A percentile compares a stretch with the other conserved stretches of the same genome.
Conservation (phyloP, 1,140 invertebrate species). For the Araneus ventricosus region DNA sequence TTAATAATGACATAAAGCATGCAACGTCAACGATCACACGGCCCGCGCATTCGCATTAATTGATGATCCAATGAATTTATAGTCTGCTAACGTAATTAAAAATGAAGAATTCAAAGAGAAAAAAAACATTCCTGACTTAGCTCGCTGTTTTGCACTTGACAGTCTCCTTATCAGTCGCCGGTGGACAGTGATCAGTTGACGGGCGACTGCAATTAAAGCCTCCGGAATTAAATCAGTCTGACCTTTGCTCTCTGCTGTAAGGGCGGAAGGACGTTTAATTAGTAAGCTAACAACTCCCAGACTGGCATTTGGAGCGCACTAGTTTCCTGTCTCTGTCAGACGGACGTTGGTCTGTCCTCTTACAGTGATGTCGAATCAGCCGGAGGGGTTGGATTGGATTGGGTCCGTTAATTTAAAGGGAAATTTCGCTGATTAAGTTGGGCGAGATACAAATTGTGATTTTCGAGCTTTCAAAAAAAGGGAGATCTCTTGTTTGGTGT, state of each 20-base stretch:
- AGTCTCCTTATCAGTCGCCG: constrained; percentile 31
- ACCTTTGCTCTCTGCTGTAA: constrained; percentile 44
- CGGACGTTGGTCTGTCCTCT: constrained; percentile 20
- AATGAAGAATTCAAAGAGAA: not conserved
- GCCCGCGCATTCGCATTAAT: constrained; percentile 11
- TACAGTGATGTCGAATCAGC: not conserved
- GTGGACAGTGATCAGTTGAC: constrained; percentile 60
- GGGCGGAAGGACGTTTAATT: constrained; percentile 69
- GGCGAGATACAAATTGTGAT: constrained; percentile 2
- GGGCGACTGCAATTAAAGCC: constrained; percentile 63
- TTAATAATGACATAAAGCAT: constrained; percentile 43
- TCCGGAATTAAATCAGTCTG: constrained; percentile 68
- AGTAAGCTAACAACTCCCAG: constrained; percentile 65
- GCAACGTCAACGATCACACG: constrained; percentile 16
- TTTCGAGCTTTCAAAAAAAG: not conserved
- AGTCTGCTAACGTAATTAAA: constrained; percentile 45
- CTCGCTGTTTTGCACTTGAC: not conserved
- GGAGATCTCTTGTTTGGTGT: not conserved
- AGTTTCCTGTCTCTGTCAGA: constrained; percentile 42
- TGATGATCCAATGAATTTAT: constrained; percentile 43
- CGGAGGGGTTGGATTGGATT: not conserved
- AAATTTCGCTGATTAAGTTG: constrained; percentile 48
- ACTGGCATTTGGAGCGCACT: constrained; percentile 4
- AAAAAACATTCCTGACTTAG: constrained; percentile 20
- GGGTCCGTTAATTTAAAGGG: constrained; percentile 45